Percentiles rank a stretch among this genome's conserved stretches.
Evolutionary conservation across 2,888 invertebrate species (phyloP).

Genomic region (Stenodera caucasica): DNA sequence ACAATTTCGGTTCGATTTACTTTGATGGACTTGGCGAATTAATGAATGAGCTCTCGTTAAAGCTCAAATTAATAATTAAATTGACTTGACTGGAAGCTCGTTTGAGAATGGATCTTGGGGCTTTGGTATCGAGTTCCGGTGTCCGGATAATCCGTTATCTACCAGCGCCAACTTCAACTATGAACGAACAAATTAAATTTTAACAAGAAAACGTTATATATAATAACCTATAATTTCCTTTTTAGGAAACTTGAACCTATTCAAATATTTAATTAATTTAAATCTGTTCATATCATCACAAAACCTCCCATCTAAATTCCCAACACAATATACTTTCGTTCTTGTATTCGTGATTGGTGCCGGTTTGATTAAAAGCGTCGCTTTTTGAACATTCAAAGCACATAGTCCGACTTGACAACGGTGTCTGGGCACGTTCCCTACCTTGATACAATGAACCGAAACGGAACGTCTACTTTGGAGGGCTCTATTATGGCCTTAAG

Average conservation of each 20-base stretch:
- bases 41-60: background rate
- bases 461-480: constrained; percentile 13
- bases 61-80: background rate
- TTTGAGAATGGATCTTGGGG: background rate
- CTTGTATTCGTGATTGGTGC: constrained; percentile 2
- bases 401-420: constrained; percentile 32
- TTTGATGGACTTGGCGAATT: background rate
- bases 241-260: constrained; percentile 35
- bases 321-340: constrained; percentile 1
- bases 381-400: constrained; percentile 27
- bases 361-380: constrained; percentile 35
- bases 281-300: constrained; percentile 36
- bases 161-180: constrained; percentile 26
- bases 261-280: constrained; percentile 42
- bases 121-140: constrained; percentile 16
- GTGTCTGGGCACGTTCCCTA: constrained; percentile 26
- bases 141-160: constrained; percentile 33
- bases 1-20: background rate
- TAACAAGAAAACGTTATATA: constrained; percentile 40
- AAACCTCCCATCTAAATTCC: background rate
- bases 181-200: constrained; percentile 33
- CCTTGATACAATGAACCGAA: constrained; percentile 25
- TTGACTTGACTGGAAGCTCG: background rate
- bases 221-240: constrained; percentile 40
- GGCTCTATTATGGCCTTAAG: constrained; percentile 18